Evolutionary conservation across 2,113 vertebrate genomes (phyloP).

Genomic region (Gulo gulo): DNA sequence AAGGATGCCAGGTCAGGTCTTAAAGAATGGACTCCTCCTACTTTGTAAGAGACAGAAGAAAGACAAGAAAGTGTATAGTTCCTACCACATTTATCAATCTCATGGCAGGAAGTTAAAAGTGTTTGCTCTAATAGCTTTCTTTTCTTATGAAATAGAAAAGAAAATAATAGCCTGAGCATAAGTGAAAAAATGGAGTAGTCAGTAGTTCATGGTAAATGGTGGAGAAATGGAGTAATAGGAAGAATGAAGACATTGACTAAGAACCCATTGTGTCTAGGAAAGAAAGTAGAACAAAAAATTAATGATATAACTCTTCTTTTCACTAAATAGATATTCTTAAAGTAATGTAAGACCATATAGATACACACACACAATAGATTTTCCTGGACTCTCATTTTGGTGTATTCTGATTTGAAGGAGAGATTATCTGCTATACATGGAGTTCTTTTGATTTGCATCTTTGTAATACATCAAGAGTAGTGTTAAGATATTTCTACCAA

Average conservation of each 20-base stretch:
- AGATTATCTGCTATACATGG: background rate
- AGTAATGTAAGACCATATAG: background rate
- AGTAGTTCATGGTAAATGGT: background rate
- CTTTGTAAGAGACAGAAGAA: background rate
- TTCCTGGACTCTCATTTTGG: background rate
- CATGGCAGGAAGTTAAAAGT: background rate
- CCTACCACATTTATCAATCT: background rate
- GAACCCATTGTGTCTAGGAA: background rate
- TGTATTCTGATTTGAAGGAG: background rate
- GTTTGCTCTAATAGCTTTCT: background rate
- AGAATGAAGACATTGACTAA: background rate
- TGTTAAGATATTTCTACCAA: background rate
- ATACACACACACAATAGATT: background rate
- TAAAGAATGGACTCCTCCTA: background rate
- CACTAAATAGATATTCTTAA: background rate
- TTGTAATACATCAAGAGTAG: background rate
- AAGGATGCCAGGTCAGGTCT: background rate
- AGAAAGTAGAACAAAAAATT: background rate
- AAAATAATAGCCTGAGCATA: background rate
- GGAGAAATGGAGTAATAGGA: background rate
- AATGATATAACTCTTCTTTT: background rate
- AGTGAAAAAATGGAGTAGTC: background rate
- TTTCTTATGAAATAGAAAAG: conserved; percentile 20
- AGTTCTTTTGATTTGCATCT: background rate
- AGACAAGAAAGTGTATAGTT: background rate